Evolutionary conservation across 2,888 invertebrate genomes (phyloP).

Genomic region (Chrysopilus asiliformis): DNA sequence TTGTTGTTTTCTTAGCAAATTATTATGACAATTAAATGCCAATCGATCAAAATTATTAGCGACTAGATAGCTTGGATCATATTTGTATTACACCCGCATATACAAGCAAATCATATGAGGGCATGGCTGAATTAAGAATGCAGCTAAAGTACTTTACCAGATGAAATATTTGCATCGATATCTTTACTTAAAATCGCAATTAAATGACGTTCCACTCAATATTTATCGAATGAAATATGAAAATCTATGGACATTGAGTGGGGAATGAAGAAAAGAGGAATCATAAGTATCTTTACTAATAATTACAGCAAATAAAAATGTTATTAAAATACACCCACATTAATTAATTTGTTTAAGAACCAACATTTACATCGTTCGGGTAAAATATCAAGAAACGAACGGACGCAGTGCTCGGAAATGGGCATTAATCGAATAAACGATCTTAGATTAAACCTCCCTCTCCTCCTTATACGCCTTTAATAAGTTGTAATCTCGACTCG

Average conservation of each 20-base stretch:
- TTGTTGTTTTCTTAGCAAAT: too few species aligned
- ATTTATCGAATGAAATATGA: not conserved
- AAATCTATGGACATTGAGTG: too few species aligned
- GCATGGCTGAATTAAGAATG: too few species aligned
- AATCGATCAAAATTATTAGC: too few species aligned
- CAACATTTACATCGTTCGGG: not conserved
- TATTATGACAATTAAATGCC: too few species aligned
- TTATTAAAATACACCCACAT: conserved; percentile 11
- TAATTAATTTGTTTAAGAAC: conserved; percentile 10
- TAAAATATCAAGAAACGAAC: too few species aligned
- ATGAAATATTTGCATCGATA: conserved; percentile 9
- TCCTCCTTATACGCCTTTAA: conserved; percentile 10
- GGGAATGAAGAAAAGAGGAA: too few species aligned
- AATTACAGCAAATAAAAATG: conserved; percentile 10
- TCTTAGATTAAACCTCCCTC: not conserved
- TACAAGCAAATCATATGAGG: too few species aligned
- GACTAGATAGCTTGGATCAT: too few species aligned
- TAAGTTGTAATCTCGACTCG: conserved; percentile 8
- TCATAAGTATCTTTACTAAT: conserved; percentile 3
- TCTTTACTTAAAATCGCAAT: conserved; percentile 9
- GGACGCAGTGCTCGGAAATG: too few species aligned
- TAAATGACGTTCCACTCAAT: conserved; percentile 1
- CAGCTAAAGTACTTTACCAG: not conserved
- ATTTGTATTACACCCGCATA: too few species aligned
- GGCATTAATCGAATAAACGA: not conserved